Base-by-base conservation (phyloP, 2,888 invertebrate genomes). In the Pherbina coryleti region DNA sequence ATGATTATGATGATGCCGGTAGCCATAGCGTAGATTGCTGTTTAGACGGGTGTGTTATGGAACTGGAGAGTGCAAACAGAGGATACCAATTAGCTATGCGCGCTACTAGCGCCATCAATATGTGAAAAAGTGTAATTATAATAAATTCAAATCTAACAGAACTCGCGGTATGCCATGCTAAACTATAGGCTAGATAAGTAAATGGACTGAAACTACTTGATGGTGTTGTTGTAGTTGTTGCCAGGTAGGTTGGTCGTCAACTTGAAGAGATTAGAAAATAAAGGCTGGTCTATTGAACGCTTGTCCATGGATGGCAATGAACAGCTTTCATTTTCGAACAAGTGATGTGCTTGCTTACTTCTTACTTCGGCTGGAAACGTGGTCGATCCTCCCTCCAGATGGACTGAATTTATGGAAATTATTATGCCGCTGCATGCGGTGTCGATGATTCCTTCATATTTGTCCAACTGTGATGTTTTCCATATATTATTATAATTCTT, bases 101-200 rank as follows among this genome's bases (percentile, higher is more conserved):
- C 77, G 79, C 79, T 75, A 77, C 72, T 77, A 79, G 79, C 79
- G 79, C 79, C 79, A 79, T 79, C 72, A 72, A 69, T 72, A 67
- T 67, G 60, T 75, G 75, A 72, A 77, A 44, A 79, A 75, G 77
- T 77, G 77, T 77, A 77, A 79, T 79, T 79, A 79, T 77, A 79
- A 79, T 79, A 79, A 79, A 79, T 79, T 79, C 75, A 75, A 79
- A 75, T 77, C 57, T 71, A 44, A 73, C 75, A 49, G 70, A 71
- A 79, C 64, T 75, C 69, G 53, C 62, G 25, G 49, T 28, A 22
- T 64, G 28, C 49, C n/a, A 28, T 25, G 51, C 7, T 44, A 11
- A 44, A 44, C 44, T 44, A 44, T 44, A 44, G 44, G 3, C 44
- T 28, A 49, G 49, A 28, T 49, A 69, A 44, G 67, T 67, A 67